Conservation (phyloP, 2,797 vertebrate species). For the Helarctos malayanus region DNA sequence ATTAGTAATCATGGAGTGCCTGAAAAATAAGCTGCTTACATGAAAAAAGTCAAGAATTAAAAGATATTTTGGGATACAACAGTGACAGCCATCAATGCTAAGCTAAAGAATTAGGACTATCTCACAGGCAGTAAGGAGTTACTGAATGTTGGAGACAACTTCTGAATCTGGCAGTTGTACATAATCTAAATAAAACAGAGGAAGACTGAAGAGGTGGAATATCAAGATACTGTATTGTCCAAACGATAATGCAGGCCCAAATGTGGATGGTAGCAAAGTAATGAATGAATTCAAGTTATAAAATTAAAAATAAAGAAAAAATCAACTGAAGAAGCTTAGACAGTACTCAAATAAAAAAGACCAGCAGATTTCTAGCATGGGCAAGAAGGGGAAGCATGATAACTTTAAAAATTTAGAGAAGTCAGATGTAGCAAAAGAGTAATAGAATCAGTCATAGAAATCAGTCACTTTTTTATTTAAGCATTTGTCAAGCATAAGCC, state of each 20-base stretch:
- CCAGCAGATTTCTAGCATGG: background rate
- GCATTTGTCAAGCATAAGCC: background rate
- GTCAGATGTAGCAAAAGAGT: background rate
- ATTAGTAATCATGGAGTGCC: background rate
- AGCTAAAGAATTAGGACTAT: background rate
- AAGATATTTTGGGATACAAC: background rate
- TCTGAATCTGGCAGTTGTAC: background rate
- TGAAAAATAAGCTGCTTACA: background rate
- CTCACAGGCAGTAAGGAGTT: background rate
- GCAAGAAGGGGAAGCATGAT: background rate
- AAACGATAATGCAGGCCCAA: background rate
- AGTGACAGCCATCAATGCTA: background rate
- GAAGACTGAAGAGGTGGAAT: background rate
- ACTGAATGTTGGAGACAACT: background rate
- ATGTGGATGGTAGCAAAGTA: background rate
- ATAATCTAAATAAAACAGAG: background rate
- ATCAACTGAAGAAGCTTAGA: background rate
- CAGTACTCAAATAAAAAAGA: constrained; percentile 24
- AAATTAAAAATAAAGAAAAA: background rate
- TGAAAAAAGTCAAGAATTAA: constrained; percentile 42
- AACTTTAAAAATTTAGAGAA: constrained; percentile 23
- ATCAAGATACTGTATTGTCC: background rate
- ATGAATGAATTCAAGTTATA: constrained; percentile 38
- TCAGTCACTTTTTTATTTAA: background rate
- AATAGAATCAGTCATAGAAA: constrained; percentile 29